Evolutionary conservation across 2,797 vertebrate species (phyloP).

Genomic region (Microctenopoma stevenorrisi): DNA sequence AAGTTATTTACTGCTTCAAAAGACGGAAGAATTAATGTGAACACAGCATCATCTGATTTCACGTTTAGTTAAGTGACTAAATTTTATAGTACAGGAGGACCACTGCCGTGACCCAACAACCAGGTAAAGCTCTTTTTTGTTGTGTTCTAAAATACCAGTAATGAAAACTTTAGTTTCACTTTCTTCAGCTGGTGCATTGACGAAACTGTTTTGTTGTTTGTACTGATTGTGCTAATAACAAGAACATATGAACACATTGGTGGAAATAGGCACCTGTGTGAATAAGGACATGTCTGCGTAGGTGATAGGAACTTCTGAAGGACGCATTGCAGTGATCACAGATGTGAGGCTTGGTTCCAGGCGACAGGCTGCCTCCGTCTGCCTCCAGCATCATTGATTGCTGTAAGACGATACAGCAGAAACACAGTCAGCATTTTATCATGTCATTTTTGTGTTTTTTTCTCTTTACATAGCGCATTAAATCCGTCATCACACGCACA

Average conservation of each 20-base stretch:
- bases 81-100: no score
- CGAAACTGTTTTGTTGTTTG: background rate
- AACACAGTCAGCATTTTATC: slow-evolving; percentile 1
- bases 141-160: background rate
- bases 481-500: background rate
- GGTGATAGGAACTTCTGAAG: slow-evolving; percentile 98
- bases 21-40: no score
- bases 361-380: slow-evolving; percentile 89
- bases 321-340: slow-evolving; percentile 96
- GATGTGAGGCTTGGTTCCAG: slow-evolving; percentile 94
- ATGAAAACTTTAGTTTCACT: background rate
- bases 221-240: no score
- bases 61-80: no score
- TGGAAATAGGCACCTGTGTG: slow-evolving; percentile 85
- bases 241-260: background rate
- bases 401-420: slow-evolving; percentile 31
- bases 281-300: slow-evolving; percentile 97
- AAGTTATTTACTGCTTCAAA: no score
- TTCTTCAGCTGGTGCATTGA: background rate
- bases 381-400: slow-evolving; percentile 88
- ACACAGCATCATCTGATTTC: no score
- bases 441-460: background rate
- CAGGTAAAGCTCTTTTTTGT: no score
- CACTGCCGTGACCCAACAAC: no score
- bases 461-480: background rate